Conservation (phyloP, 2,113 vertebrate genomes). For the Pomatostomus ruficeps region DNA sequence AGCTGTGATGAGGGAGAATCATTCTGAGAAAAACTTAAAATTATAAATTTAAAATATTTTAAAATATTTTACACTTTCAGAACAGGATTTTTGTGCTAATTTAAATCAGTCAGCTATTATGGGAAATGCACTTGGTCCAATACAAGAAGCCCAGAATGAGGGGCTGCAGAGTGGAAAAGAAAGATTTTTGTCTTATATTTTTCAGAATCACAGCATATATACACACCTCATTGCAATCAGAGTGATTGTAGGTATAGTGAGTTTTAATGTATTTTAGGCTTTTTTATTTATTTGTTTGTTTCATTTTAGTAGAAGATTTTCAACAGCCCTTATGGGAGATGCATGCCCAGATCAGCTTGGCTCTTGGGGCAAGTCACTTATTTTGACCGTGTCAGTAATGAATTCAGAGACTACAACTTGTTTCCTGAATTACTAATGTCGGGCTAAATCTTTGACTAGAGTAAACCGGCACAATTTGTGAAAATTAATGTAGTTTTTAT, state of each 20-base stretch:
- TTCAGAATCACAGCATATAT: not conserved
- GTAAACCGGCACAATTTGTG: not conserved
- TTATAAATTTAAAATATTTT: not conserved
- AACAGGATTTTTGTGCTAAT: not conserved
- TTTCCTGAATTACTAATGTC: not conserved
- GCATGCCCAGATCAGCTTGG: not conserved
- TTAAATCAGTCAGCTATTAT: not conserved
- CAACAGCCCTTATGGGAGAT: not conserved
- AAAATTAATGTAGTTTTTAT: not conserved
- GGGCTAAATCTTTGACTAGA: not conserved
- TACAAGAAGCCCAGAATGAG: not conserved
- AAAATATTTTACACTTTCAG: not conserved
- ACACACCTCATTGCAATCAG: not conserved
- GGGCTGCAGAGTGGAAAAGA: not conserved
- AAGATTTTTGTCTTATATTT: not conserved
- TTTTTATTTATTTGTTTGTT: not conserved
- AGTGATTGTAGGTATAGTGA: not conserved
- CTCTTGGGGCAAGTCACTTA: not conserved
- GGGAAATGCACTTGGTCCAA: not conserved
- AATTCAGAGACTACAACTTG: not conserved
- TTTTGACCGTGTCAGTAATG: fast-evolving
- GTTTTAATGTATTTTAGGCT: not conserved
- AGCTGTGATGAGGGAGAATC: not conserved
- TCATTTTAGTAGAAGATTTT: not conserved
- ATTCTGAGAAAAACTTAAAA: not conserved